Percentiles rank a stretch among this genome's conserved stretches.
These are phyloP conservation scores for Agrochola litura DNA, from an alignment of 2,888 invertebrate genomes.

Conservation along the genomic window DNA sequence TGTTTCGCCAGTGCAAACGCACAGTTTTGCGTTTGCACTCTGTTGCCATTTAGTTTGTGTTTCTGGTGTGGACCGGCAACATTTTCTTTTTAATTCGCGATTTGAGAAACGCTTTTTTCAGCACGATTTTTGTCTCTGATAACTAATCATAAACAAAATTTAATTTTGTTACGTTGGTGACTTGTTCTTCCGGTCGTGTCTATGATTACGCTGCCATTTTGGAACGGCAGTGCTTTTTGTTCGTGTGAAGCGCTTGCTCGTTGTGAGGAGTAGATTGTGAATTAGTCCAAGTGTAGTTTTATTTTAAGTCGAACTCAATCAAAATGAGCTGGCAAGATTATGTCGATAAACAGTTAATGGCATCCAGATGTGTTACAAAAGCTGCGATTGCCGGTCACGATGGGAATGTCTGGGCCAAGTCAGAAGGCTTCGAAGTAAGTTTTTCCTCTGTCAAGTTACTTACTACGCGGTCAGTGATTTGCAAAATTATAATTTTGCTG, in stretches of 20 bases:
- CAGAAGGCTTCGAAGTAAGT: constrained; percentile 98
- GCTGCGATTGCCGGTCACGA: constrained; percentile 98
- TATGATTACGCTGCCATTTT: constrained; percentile 89
- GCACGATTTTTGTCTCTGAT: constrained; percentile 34
- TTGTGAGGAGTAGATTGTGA: constrained; percentile 88
- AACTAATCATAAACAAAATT: constrained; percentile 35
- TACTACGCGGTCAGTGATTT: constrained; percentile 79
- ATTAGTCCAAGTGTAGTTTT: constrained; percentile 89
- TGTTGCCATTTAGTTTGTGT: too few relatives aligned
- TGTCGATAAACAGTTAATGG: constrained; percentile 98
- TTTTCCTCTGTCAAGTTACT: constrained; percentile 75
- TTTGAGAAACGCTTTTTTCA: constrained; percentile 8
- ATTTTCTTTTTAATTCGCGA: not conserved
- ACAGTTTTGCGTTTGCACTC: too few relatives aligned
- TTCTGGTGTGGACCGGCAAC: not conserved
- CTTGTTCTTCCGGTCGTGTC: constrained; percentile 82
- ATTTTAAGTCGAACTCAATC: constrained; percentile 89
- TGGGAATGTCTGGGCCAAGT: constrained; percentile 98
- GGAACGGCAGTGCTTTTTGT: constrained; percentile 90
- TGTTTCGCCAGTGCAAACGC: too few relatives aligned
- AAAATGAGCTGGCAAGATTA: constrained; percentile 99
- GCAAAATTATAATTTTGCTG: constrained; percentile 63
- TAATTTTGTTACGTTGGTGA: constrained; percentile 73
- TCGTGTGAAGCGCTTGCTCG: constrained; percentile 90
- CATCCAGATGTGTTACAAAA: constrained; percentile 98